Evolutionary conservation across 2,888 invertebrate genomes (phyloP).

Genomic region (Chymomyza amoena): DNA sequence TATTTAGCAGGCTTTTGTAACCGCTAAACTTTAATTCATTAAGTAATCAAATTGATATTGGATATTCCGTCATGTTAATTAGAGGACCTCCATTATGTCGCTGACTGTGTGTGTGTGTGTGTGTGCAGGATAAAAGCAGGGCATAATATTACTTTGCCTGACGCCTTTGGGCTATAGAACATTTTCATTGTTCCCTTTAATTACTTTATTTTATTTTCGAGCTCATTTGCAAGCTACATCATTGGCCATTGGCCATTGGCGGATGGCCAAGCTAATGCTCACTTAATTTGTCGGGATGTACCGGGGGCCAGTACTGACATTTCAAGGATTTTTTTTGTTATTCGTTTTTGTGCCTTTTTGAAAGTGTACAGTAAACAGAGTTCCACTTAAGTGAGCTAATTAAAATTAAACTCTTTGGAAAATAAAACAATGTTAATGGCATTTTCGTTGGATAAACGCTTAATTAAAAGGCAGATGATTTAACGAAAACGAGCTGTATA

Average conservation of each 20-base stretch:
- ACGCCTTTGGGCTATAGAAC: not conserved
- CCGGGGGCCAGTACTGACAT: conserved; percentile 8
- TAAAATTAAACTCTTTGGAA: not conserved
- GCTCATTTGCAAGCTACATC: conserved; percentile 25
- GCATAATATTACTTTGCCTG: not conserved
- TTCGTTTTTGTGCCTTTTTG: not conserved
- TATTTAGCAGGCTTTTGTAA: not conserved
- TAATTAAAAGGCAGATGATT: not conserved
- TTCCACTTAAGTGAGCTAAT: not conserved
- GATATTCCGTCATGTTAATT: not conserved
- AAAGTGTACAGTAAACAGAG: not conserved
- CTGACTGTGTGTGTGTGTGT: not conserved
- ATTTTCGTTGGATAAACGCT: not conserved
- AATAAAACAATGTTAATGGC: not conserved
- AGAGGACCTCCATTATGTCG: not conserved
- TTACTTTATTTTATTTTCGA: not conserved
- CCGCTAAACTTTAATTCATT: not conserved
- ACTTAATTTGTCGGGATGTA: conserved; percentile 1
- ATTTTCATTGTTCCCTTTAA: conserved; percentile 16
- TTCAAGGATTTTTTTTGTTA: conserved; percentile 30
- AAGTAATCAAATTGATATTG: not conserved
- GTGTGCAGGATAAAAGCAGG: not conserved
- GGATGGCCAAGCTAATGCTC: not conserved
- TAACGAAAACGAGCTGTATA: not conserved
- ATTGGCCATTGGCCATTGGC: conserved; percentile 12